phyloP scores from a whole-genome alignment of 2,888 invertebrate genomes.

The Poecilus cupreus region DNA sequence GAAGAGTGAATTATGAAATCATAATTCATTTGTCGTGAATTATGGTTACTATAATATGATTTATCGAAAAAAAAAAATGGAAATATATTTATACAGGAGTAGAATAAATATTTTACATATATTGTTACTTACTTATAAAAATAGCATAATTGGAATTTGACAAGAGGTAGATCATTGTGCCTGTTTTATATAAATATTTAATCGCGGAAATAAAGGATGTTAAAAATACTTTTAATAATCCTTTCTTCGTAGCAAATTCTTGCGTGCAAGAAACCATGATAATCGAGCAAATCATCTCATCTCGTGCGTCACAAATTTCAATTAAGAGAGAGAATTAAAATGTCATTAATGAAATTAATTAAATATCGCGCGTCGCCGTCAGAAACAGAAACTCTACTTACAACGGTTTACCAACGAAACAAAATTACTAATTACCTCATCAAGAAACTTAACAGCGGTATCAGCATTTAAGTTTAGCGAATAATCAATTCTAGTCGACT shows the following conservation, averaged over 20 bases:
- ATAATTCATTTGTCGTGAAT: too few species aligned
- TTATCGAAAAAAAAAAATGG: too few species aligned
- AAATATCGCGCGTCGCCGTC: conserved; percentile 41
- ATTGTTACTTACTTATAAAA: too few species aligned
- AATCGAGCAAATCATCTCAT: conserved; percentile 29
- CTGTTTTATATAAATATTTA: too few species aligned
- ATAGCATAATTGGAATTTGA: too few species aligned
- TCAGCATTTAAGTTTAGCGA: conserved; percentile 27
- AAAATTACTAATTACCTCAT: conserved; percentile 44
- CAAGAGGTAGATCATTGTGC: too few species aligned
- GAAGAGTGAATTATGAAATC: too few species aligned
- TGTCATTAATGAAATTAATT: conserved; percentile 57
- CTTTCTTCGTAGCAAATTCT: neutral
- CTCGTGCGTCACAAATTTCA: conserved; percentile 42
- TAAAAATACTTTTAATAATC: neutral
- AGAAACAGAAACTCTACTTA: conserved; percentile 48
- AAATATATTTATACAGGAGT: too few species aligned
- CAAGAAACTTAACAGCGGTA: conserved; percentile 39
- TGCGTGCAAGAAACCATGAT: neutral
- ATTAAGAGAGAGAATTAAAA: conserved; percentile 52
- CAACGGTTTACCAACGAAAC: conserved; percentile 37
- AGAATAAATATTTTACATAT: too few species aligned
- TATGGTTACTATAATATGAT: too few species aligned
- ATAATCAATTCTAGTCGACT: conserved; percentile 21
- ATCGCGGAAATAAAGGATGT: too few species aligned